A percentile compares a stretch with the other conserved stretches of the same genome.
Evolutionary conservation across 2,888 invertebrate genomes (phyloP).

Genomic region (Gastrophysa polygoni): DNA sequence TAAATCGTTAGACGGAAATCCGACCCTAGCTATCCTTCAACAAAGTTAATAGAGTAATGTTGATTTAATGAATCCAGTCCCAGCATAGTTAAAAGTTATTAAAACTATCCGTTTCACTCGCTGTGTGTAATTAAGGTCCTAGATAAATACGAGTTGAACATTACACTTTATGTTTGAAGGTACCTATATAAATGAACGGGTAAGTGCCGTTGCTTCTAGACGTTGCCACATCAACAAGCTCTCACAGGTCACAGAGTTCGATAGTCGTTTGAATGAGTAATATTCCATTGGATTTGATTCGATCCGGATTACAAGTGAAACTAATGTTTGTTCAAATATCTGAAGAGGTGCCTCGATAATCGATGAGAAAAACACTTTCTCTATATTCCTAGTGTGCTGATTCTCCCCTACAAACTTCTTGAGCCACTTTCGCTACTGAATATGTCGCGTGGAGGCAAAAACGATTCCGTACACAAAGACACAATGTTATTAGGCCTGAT

Average conservation of each 20-base stretch:
- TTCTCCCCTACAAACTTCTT: slow-evolving; percentile 4
- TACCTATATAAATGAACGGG: not conserved
- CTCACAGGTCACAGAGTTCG: not conserved
- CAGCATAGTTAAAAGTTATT: slow-evolving; percentile 37
- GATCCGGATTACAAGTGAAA: too few relatives aligned
- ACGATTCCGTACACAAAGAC: slow-evolving; percentile 36
- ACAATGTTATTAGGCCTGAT: slow-evolving; percentile 48
- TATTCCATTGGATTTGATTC: too few relatives aligned
- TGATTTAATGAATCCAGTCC: slow-evolving; percentile 38
- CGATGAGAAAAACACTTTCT: not conserved
- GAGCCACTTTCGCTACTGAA: slow-evolving; percentile 18
- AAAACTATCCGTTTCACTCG: slow-evolving; percentile 44
- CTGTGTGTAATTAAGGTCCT: slow-evolving; percentile 45
- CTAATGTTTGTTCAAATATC: too few relatives aligned
- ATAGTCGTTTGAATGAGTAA: not conserved
- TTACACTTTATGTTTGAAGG: slow-evolving; percentile 11
- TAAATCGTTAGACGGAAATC: slow-evolving; percentile 6
- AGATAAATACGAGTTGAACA: slow-evolving; percentile 45
- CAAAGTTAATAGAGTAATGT: slow-evolving; percentile 33
- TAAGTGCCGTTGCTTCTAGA: not conserved
- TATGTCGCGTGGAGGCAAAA: slow-evolving; percentile 25
- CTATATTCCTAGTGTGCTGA: not conserved
- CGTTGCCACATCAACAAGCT: not conserved
- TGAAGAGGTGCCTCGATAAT: too few relatives aligned
- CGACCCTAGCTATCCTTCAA: slow-evolving; percentile 6